These are phyloP conservation scores for Gibbula magus DNA, from an alignment of 2,888 invertebrate species.

Conservation along the genomic window DNA sequence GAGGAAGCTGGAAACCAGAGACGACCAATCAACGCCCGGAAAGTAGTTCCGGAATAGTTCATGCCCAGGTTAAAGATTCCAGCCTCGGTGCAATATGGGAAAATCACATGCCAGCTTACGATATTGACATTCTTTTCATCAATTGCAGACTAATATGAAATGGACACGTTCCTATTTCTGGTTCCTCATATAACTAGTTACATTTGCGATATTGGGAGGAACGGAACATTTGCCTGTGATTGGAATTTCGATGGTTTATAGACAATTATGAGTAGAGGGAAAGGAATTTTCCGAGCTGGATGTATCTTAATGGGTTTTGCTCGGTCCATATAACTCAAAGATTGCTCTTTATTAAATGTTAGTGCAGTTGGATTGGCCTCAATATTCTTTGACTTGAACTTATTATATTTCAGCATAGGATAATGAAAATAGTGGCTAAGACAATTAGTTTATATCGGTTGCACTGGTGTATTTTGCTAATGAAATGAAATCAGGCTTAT, in stretches of 20 bases:
- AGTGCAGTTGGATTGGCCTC: not conserved
- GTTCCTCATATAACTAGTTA: not conserved
- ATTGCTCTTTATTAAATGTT: constrained; percentile 5
- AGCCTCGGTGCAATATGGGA: no score
- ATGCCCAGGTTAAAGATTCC: no score
- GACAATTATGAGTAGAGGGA: not conserved
- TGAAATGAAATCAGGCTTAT: no score
- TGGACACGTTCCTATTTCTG: not conserved
- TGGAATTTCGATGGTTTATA: not conserved
- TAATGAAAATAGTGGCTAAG: not conserved
- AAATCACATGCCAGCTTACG: no score
- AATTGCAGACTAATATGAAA: not conserved
- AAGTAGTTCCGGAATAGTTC: no score
- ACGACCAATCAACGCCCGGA: no score
- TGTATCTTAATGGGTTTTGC: not conserved
- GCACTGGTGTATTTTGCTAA: no score
- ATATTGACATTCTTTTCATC: not conserved
- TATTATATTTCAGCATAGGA: not conserved
- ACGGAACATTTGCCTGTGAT: not conserved
- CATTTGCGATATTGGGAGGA: not conserved
- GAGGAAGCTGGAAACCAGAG: no score
- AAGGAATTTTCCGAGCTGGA: not conserved
- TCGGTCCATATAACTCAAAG: not conserved
- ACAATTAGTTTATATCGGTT: no score
- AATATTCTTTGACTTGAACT: not conserved